phyloP scores from a whole-genome alignment of 1,140 invertebrate species.

The Drosophila yakuba region DNA sequence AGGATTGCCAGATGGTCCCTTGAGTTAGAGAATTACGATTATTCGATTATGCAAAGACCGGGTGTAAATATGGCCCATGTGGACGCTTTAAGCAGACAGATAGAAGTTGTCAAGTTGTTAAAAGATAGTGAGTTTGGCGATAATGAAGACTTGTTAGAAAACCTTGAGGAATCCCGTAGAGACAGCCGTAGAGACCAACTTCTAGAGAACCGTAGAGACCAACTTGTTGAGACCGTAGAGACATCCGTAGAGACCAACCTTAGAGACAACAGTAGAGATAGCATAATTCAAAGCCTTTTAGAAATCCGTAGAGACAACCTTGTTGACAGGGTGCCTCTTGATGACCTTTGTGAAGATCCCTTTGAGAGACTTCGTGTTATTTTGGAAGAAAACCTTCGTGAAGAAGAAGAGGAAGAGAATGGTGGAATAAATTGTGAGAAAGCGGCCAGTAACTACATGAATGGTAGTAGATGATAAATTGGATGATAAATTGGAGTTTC shows the following conservation, averaged over 20 bases:
- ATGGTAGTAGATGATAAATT: conserved; percentile 8
- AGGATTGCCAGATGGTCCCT: not conserved
- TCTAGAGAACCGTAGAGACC: not conserved
- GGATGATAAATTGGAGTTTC: not conserved
- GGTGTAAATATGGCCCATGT: no score
- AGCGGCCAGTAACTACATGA: not conserved
- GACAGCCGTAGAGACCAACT: not conserved
- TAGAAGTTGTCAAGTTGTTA: conserved; percentile 1
- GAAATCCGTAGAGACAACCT: no score
- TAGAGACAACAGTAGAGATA: not conserved
- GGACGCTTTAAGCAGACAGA: not conserved
- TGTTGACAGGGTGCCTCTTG: no score
- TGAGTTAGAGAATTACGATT: not conserved
- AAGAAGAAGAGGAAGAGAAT: not conserved
- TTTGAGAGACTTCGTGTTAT: no score
- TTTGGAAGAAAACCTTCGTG: not conserved
- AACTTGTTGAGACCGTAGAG: no score
- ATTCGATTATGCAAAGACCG: not conserved
- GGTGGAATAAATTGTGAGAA: not conserved
- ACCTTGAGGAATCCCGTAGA: not conserved
- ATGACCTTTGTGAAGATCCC: no score
- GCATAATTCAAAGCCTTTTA: no score
- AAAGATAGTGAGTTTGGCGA: no score
- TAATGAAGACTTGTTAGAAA: not conserved
- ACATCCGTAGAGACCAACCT: no score